Conservation (phyloP, 2,888 invertebrate genomes). For the Papilio demoleus region DNA sequence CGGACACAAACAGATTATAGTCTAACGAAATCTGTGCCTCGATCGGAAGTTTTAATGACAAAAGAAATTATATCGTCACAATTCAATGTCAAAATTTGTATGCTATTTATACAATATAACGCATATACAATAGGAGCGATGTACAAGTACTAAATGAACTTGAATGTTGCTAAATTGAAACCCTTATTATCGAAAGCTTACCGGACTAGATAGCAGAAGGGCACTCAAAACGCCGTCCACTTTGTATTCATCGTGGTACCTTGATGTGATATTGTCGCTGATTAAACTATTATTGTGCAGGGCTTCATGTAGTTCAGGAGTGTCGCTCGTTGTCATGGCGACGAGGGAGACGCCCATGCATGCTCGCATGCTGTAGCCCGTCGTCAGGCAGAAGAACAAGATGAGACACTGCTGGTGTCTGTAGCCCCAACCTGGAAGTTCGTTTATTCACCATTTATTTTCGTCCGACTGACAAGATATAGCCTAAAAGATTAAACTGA, state of each 20-base stretch:
- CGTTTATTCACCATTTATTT: not conserved
- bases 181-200: slow-evolving; percentile 48
- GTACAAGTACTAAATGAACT: no score
- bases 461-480: no score
- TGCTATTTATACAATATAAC: no score
- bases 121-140: no score
- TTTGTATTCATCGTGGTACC: slow-evolving; percentile 43
- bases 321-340: slow-evolving; percentile 77
- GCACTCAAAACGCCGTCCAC: slow-evolving; percentile 53
- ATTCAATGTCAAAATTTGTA: no score
- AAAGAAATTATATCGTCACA: no score
- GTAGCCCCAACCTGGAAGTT: slow-evolving; percentile 60
- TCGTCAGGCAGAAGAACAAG: slow-evolving; percentile 81
- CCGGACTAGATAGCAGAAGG: slow-evolving; percentile 52
- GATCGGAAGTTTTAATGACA: no score
- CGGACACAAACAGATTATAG: no score
- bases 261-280: not conserved
- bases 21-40: no score
- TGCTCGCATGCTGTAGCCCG: slow-evolving; percentile 85
- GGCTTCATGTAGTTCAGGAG: not conserved
- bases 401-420: slow-evolving; percentile 85
- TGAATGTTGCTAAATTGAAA: not conserved
- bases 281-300: slow-evolving; percentile 4
- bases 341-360: slow-evolving; percentile 87
- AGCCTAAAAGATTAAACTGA: no score